Percentiles rank a stretch among this genome's conserved stretches.
phyloP scores from a whole-genome alignment of 2,113 vertebrate genomes.

The Astur gentilis region DNA sequence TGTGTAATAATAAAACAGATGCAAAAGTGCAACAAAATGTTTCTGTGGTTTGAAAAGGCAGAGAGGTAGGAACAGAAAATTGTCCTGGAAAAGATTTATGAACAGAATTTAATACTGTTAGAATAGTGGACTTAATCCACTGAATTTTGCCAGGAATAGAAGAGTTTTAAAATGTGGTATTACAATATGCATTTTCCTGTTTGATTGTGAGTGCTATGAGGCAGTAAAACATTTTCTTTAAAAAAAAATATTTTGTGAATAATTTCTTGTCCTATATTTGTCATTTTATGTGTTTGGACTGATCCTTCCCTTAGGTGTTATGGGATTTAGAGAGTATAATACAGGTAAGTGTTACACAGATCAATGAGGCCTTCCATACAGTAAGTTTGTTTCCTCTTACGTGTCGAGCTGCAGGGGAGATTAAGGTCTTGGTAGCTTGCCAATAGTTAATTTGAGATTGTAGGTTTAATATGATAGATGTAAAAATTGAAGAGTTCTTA shows the following conservation, averaged over 20 bases:
- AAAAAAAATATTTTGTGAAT: background rate
- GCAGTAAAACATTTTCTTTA: background rate
- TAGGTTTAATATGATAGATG: background rate
- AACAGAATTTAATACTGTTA: background rate
- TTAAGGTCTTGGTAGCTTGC: background rate
- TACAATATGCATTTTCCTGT: background rate
- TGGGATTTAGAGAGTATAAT: conserved; percentile 60
- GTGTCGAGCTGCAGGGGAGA: background rate
- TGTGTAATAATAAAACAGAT: background rate
- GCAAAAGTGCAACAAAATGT: background rate
- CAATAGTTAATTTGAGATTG: background rate
- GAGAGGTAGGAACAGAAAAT: background rate
- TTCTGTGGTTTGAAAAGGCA: background rate
- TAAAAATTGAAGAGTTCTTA: background rate
- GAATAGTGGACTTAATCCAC: background rate
- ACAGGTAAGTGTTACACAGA: conserved; percentile 58
- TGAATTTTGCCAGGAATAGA: background rate
- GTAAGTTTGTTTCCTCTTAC: conserved; percentile 47
- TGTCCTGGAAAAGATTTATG: background rate
- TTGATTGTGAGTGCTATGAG: background rate
- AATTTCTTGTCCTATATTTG: conserved; percentile 53
- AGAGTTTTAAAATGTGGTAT: background rate
- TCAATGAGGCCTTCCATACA: conserved; percentile 39
- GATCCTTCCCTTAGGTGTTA: conserved; percentile 53
- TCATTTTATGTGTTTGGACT: conserved; percentile 58